Conservation (phyloP, 53 echinoderm and acorn worm genomes). For the Antedon mediterranea region DNA sequence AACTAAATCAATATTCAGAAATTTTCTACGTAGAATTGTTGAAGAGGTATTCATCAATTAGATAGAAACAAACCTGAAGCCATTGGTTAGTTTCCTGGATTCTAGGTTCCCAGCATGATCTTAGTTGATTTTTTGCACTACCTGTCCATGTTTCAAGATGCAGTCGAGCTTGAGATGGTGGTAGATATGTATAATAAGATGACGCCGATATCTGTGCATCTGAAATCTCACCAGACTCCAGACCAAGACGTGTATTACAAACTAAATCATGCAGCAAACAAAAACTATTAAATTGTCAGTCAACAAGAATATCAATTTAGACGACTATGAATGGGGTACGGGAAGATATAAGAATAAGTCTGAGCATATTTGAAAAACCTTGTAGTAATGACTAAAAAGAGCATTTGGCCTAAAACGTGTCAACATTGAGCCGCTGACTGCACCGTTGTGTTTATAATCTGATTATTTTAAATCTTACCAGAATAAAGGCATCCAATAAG, state of each 20-base stretch:
- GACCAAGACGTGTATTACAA: slow-evolving; percentile 43
- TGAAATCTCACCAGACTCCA: slow-evolving; percentile 40
- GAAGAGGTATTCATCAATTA: not conserved
- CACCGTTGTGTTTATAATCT: not conserved
- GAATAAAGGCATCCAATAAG: slow-evolving; percentile 49
- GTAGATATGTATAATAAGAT: slow-evolving; percentile 3
- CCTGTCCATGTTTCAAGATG: not conserved
- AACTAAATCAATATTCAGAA: too few species aligned
- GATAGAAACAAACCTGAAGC: slow-evolving; percentile 35
- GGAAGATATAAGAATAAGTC: too few species aligned
- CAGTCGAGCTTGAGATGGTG: slow-evolving; percentile 12
- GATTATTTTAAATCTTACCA: slow-evolving; percentile 46
- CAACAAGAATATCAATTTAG: too few species aligned
- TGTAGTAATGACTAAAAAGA: too few species aligned
- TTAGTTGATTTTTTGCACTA: not conserved
- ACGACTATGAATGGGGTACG: too few species aligned
- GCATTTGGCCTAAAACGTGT: too few species aligned
- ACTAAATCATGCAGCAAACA: slow-evolving; percentile 10
- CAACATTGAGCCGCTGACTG: too few species aligned
- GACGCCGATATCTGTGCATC: slow-evolving; percentile 34
- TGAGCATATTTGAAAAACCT: too few species aligned
- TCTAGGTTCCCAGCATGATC: slow-evolving; percentile 45
- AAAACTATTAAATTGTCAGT: too few species aligned
- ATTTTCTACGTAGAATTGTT: too few species aligned
- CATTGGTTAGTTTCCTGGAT: slow-evolving; percentile 42